Conservation (phyloP, 2,888 invertebrate species). For the Rotaria macrura region DNA sequence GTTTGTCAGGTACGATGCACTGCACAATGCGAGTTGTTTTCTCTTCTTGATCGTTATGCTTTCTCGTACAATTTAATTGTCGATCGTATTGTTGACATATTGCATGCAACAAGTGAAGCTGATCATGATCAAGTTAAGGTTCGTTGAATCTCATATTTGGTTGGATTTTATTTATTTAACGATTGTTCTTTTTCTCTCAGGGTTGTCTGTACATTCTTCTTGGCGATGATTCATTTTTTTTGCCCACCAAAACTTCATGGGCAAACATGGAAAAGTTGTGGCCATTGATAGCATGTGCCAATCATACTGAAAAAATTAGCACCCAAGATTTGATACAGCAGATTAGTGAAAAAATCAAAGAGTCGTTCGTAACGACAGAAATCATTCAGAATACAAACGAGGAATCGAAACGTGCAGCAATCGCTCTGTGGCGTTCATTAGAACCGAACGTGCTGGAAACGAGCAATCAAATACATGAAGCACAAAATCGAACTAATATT, state of each 20-base stretch:
- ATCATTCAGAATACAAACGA: too few relatives aligned
- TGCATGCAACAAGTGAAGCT: neutral
- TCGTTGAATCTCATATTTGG: neutral
- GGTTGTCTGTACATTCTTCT: conserved; percentile 41
- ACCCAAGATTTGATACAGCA: neutral
- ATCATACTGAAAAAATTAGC: conserved; percentile 68
- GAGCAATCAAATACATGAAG: neutral
- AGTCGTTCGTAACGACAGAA: too few relatives aligned
- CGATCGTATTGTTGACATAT: neutral
- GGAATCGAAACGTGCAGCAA: neutral
- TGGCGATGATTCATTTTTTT: conserved; percentile 43
- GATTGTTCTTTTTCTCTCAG: neutral
- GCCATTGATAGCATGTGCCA: conserved; percentile 66
- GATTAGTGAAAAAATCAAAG: neutral
- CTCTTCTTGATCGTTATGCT: neutral
- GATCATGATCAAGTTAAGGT: conserved; percentile 62
- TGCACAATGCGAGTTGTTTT: neutral
- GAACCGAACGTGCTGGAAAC: neutral
- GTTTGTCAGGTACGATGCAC: neutral
- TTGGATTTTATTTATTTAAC: neutral
- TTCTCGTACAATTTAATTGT: neutral
- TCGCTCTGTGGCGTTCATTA: neutral
- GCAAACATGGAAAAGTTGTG: conserved; percentile 61
- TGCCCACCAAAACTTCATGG: conserved; percentile 68
- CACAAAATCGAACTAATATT: neutral